Conservation (phyloP, 2,888 invertebrate genomes). For the Pachycephus smyrnensis region DNA sequence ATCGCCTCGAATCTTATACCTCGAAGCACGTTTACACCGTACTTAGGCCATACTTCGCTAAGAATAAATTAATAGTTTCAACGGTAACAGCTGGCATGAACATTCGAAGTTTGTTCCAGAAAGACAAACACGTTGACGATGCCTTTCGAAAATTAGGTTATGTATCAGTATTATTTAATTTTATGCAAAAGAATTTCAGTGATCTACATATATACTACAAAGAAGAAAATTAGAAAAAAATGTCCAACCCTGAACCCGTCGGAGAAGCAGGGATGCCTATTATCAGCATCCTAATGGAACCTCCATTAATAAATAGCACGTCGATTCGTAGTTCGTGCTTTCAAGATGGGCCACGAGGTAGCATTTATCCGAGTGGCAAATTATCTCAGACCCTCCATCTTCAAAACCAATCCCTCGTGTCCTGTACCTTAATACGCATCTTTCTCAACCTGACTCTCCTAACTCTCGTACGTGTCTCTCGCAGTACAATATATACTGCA, state of each 20-base stretch:
- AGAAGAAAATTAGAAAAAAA: neutral
- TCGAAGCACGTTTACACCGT: conserved; percentile 60
- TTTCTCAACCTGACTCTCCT: neutral
- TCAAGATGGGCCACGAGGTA: conserved; percentile 49
- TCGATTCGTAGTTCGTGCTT: conserved; percentile 16
- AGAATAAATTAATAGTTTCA: conserved; percentile 63
- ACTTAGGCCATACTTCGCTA: conserved; percentile 58
- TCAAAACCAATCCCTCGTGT: neutral
- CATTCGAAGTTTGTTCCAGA: conserved; percentile 42
- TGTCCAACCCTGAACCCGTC: neutral
- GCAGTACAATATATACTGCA: neutral
- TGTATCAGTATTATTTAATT: neutral
- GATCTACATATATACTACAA: neutral
- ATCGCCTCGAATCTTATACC: conserved; percentile 51
- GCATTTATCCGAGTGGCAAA: conserved; percentile 43
- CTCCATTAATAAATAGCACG: conserved; percentile 46
- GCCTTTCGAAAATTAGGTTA: neutral
- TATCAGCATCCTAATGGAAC: neutral
- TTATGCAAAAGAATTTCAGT: neutral
- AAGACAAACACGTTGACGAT: neutral
- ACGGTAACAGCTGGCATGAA: conserved; percentile 47
- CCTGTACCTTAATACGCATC: neutral
- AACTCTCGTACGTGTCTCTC: neutral
- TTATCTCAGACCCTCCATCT: conserved; percentile 37
- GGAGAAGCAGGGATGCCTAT: neutral